A percentile compares a stretch with the other conserved stretches of the same genome.
These are phyloP conservation scores for Amphilophus citrinellus DNA, from an alignment of 2,113 vertebrate genomes.

Conservation along the genomic window DNA sequence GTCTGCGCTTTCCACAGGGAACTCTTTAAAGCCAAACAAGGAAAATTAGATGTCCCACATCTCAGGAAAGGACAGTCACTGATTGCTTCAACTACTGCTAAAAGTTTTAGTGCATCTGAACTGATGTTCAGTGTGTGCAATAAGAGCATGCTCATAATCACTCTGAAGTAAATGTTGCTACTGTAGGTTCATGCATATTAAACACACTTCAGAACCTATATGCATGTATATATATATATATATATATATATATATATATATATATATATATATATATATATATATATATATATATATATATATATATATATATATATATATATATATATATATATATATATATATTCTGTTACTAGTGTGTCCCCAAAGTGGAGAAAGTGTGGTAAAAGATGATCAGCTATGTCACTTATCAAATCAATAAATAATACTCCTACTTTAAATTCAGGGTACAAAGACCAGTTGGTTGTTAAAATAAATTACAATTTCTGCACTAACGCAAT, in stretches of 20 bases:
- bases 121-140: not conserved
- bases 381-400: not conserved
- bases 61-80: not conserved
- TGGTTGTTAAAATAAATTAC: not conserved
- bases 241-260: not conserved
- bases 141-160: not conserved
- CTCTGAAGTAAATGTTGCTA: not conserved
- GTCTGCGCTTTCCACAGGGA: not conserved
- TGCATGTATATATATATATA: not conserved
- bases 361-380: not conserved
- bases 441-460: not conserved
- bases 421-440: not conserved
- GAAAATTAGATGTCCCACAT: slow-evolving; percentile 23
- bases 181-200: not conserved
- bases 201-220: not conserved
- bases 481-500: not conserved
- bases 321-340: no score
- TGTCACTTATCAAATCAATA: not conserved
- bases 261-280: no score
- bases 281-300: no score
- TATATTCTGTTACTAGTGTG: not conserved
- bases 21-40: slow-evolving; percentile 7
- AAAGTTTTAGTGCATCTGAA: not conserved
- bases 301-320: no score
- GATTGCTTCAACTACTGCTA: not conserved